phyloP scores from a whole-genome alignment of 1,140 invertebrate species.

The Aethina tumida region DNA sequence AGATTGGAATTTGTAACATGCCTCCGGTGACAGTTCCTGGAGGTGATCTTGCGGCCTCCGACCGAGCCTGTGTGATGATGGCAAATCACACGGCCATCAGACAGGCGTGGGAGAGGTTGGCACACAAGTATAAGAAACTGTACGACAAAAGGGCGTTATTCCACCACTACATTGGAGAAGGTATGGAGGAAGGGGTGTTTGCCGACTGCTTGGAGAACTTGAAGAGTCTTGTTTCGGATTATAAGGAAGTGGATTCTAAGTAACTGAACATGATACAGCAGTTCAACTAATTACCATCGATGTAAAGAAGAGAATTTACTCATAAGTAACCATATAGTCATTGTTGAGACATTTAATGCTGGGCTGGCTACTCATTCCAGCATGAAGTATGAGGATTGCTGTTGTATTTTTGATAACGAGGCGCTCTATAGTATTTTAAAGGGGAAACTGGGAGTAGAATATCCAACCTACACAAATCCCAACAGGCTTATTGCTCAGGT shows the following conservation, averaged over 20 bases:
- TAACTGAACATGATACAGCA: no score
- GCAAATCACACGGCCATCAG: slow-evolving; percentile 68
- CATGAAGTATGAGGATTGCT: slow-evolving; percentile 70
- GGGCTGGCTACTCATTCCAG: slow-evolving; percentile 70
- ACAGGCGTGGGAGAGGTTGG: slow-evolving; percentile 57
- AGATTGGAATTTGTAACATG: slow-evolving; percentile 55
- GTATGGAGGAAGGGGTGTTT: slow-evolving; percentile 67
- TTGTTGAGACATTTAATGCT: slow-evolving; percentile 86
- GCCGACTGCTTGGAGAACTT: slow-evolving; percentile 62
- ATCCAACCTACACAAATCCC: slow-evolving; percentile 73
- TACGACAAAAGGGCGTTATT: slow-evolving; percentile 64
- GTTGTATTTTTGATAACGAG: slow-evolving; percentile 81
- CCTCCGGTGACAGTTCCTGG: slow-evolving; percentile 58
- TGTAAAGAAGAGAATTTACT: no score
- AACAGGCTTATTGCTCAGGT: slow-evolving; percentile 68
- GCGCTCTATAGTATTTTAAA: slow-evolving; percentile 75
- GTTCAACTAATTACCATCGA: no score
- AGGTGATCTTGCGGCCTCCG: slow-evolving; percentile 48
- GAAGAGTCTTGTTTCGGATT: slow-evolving; percentile 58
- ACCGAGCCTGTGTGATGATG: slow-evolving; percentile 62
- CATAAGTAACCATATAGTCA: no score
- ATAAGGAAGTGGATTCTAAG: slow-evolving; percentile 47
- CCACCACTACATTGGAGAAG: slow-evolving; percentile 70
- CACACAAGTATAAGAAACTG: slow-evolving; percentile 66
- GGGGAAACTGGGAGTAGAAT: slow-evolving; percentile 54